A percentile compares a stretch with the other conserved stretches of the same genome.
Evolutionary conservation across 2,797 vertebrate species (phyloP).

Genomic region (Ara ararauna): DNA sequence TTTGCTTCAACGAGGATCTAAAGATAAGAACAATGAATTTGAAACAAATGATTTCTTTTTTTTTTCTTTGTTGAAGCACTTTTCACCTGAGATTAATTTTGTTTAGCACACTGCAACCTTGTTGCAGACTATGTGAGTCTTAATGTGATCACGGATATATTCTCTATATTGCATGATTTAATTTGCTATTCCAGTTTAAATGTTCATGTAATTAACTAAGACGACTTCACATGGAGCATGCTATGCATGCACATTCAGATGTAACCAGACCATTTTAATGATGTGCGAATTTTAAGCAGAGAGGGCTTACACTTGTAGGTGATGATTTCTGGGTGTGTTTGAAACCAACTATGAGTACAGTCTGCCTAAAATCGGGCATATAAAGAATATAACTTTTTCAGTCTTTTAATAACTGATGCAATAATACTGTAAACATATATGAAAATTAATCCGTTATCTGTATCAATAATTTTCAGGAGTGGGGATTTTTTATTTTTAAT

Average conservation of each 20-base stretch:
- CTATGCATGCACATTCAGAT: not conserved
- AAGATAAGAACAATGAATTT: not conserved
- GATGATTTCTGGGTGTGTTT: not conserved
- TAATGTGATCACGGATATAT: not conserved
- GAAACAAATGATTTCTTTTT: not conserved
- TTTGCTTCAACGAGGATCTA: not conserved
- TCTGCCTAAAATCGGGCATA: not conserved
- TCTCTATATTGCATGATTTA: not conserved
- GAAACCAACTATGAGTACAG: not conserved
- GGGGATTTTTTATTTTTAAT: not conserved
- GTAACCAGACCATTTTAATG: not conserved
- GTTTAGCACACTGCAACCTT: not conserved
- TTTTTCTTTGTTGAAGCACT: not conserved
- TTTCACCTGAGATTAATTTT: not conserved
- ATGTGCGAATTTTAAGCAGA: not conserved
- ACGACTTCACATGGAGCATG: not conserved
- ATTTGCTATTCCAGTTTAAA: not conserved
- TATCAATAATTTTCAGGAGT: not conserved
- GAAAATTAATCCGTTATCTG: not conserved
- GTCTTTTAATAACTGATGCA: not conserved
- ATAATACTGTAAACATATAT: not conserved
- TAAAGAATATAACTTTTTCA: not conserved
- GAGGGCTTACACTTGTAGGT: not conserved
- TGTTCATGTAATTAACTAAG: not conserved
- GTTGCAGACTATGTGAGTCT: not conserved